Evolutionary conservation across 2,797 vertebrate species (phyloP).

Genomic region (Trichosurus vulpecula): DNA sequence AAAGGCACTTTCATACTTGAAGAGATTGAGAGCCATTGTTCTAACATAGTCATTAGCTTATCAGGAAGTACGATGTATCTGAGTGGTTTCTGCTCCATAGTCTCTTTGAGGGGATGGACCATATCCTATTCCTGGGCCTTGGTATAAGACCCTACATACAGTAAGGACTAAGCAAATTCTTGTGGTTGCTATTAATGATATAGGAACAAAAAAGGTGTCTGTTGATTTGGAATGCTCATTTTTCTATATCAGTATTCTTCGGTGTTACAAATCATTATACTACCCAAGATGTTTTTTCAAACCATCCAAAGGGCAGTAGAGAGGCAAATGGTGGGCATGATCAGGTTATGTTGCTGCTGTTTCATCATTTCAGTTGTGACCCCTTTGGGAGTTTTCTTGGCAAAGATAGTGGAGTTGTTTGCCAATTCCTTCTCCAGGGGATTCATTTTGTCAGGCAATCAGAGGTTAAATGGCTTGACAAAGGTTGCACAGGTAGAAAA

Average conservation of each 20-base stretch:
- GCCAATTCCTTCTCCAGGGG: neutral
- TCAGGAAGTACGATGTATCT: neutral
- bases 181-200: neutral
- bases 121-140: neutral
- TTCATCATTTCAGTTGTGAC: neutral
- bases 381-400: neutral
- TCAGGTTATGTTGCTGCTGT: neutral
- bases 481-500: neutral
- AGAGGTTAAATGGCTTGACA: neutral
- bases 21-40: neutral
- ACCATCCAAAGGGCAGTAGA: neutral
- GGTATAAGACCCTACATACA: conserved; percentile 3
- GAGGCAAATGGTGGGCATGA: neutral
- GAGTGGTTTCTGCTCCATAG: neutral
- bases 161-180: neutral
- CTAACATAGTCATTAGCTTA: conserved; percentile 1
- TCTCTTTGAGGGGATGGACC: neutral
- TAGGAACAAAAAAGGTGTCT: neutral
- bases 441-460: neutral
- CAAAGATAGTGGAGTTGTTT: neutral
- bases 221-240: neutral
- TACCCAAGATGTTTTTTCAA: neutral
- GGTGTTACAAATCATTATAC: neutral
- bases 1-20: conserved; percentile 41
- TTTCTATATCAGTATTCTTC: neutral